A percentile compares a stretch with the other conserved stretches of the same genome.
phyloP scores from a whole-genome alignment of 2,888 invertebrate genomes.

The Scaptomyza caliginosa region DNA sequence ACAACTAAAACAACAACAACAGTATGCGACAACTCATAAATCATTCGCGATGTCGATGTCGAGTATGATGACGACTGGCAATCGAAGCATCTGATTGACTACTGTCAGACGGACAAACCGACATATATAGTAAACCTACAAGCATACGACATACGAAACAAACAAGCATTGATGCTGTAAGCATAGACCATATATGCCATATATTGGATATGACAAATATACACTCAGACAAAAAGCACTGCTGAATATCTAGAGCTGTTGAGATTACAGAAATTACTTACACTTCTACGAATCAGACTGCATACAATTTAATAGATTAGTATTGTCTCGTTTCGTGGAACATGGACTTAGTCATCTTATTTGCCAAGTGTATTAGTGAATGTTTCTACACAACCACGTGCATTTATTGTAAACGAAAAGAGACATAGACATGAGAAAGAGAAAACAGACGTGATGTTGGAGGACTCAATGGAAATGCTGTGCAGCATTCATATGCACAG shows the following conservation, averaged over 20 bases:
- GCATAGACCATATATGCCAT: constrained; percentile 30
- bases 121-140: constrained; percentile 18
- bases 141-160: constrained; percentile 18
- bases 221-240: neutral
- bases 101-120: constrained; percentile 60
- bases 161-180: constrained; percentile 43
- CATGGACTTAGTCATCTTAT: too few relatives aligned
- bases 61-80: constrained; percentile 78
- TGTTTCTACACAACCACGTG: constrained; percentile 38
- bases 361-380: neutral
- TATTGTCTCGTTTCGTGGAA: too few relatives aligned
- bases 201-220: constrained; percentile 33
- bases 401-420: constrained; percentile 60
- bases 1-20: constrained; percentile 12
- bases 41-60: constrained; percentile 75
- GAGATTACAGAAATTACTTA: too few relatives aligned
- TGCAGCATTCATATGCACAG: constrained; percentile 54
- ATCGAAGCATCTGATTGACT: constrained; percentile 72
- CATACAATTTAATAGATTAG: too few relatives aligned
- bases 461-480: constrained; percentile 43
- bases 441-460: constrained; percentile 9
- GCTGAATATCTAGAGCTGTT: too few relatives aligned
- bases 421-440: constrained; percentile 17
- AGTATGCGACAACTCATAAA: constrained; percentile 61
- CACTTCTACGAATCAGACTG: too few relatives aligned